A percentile compares a stretch with the other conserved stretches of the same genome.
These are phyloP conservation scores for Neosalanx taihuensis DNA, from an alignment of 2,797 vertebrate species.

Conservation along the genomic window DNA sequence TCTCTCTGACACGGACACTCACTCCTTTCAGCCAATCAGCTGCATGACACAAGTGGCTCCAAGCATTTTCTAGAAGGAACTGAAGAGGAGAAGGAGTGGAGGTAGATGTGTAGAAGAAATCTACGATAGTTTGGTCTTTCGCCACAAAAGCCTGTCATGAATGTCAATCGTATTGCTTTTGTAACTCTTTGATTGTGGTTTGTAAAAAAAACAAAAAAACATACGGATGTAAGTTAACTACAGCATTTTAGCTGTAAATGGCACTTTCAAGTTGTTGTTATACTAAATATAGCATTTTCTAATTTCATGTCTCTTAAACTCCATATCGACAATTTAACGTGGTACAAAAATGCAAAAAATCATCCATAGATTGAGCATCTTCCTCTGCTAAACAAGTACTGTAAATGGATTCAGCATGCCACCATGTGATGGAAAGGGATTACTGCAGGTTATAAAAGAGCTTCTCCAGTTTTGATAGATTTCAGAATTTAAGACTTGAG, in stretches of 20 bases:
- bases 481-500: constrained; percentile 15
- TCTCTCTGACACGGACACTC: not conserved
- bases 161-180: not conserved
- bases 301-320: not conserved
- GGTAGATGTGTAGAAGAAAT: not conserved
- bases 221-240: not conserved
- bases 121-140: not conserved
- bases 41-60: not conserved
- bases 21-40: not conserved
- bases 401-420: constrained; percentile 47
- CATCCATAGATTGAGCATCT: not conserved
- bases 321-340: not conserved
- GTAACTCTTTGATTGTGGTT: not conserved
- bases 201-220: too few relatives aligned
- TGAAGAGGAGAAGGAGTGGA: not conserved
- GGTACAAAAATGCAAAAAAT: not conserved
- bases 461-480: too few relatives aligned
- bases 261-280: too few relatives aligned
- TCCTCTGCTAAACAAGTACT: not conserved
- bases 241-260: not conserved
- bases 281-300: too few relatives aligned
- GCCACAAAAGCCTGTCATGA: not conserved
- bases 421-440: constrained; percentile 55
- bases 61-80: not conserved
- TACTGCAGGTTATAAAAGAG: constrained; percentile 40